These are phyloP conservation scores for Dendrolimus punctatus DNA, from an alignment of 1,140 invertebrate genomes.

Conservation along the genomic window DNA sequence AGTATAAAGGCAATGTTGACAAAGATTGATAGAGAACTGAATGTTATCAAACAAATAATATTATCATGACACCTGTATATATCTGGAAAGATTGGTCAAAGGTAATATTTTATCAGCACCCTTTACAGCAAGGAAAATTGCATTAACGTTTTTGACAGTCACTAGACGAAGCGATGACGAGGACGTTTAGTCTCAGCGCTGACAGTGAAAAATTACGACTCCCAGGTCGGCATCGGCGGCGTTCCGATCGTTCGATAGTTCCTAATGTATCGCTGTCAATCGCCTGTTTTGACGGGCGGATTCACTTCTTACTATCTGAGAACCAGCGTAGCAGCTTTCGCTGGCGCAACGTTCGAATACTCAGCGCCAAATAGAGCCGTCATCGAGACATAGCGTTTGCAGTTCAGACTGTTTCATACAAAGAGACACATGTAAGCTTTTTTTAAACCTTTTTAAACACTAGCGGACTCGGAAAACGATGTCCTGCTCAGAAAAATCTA, in stretches of 20 bases:
- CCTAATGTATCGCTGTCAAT: slow-evolving; percentile 65
- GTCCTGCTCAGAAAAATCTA: too few species aligned
- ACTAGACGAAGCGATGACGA: slow-evolving; percentile 53
- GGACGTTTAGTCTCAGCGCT: slow-evolving; percentile 44
- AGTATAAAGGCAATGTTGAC: slow-evolving; percentile 25
- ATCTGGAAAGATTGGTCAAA: slow-evolving; percentile 13
- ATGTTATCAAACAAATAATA: slow-evolving; percentile 23
- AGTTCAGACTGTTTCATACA: slow-evolving; percentile 33
- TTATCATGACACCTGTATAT: slow-evolving; percentile 20
- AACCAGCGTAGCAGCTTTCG: slow-evolving; percentile 19
- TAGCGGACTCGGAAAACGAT: too few species aligned
- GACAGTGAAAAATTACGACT: slow-evolving; percentile 65
- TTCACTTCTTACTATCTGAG: slow-evolving; percentile 48
- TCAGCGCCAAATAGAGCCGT: slow-evolving; percentile 48
- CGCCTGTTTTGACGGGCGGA: slow-evolving; percentile 55
- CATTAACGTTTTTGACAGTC: slow-evolving; percentile 56
- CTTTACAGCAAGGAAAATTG: slow-evolving; percentile 33
- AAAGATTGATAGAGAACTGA: slow-evolving; percentile 25
- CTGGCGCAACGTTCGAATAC: slow-evolving; percentile 36
- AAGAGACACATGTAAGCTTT: too few species aligned
- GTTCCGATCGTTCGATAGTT: slow-evolving; percentile 50
- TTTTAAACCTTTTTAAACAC: too few species aligned
- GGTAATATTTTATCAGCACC: slow-evolving; percentile 30
- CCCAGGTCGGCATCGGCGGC: slow-evolving; percentile 31
- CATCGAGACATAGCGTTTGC: slow-evolving; percentile 30